Conservation (phyloP, 2,797 vertebrate genomes). For the Intellagama lesueurii region DNA sequence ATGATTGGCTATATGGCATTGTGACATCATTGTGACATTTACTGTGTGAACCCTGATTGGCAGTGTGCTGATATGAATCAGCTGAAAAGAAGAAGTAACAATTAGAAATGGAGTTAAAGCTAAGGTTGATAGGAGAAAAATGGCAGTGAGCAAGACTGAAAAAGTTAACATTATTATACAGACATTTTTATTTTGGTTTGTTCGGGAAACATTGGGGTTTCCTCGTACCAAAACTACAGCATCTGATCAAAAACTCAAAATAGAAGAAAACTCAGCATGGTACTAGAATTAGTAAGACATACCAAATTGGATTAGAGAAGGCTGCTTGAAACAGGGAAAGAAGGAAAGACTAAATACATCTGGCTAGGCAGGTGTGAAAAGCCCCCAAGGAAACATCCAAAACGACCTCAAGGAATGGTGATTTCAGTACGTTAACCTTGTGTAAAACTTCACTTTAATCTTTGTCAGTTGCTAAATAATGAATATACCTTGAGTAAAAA, state of each 20-base stretch:
- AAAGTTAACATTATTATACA: too few relatives aligned
- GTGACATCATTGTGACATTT: not conserved
- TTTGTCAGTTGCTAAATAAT: conserved; percentile 49
- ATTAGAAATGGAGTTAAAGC: not conserved
- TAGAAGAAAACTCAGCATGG: not conserved
- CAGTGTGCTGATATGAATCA: not conserved
- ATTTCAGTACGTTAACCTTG: conserved; percentile 31
- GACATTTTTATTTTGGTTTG: not conserved
- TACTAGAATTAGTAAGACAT: not conserved
- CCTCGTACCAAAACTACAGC: not conserved
- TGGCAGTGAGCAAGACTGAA: not conserved
- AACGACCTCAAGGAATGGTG: not conserved
- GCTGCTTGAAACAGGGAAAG: not conserved
- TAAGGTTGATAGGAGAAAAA: not conserved
- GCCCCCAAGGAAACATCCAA: conserved; percentile 21
- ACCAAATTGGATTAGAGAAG: not conserved
- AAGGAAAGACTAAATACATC: not conserved
- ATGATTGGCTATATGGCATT: not conserved
- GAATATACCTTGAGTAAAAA: conserved; percentile 18
- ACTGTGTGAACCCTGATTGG: not conserved
- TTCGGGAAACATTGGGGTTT: not conserved
- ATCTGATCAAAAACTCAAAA: not conserved
- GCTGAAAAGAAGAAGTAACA: not conserved
- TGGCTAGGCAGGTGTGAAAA: conserved; percentile 20
- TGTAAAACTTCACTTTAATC: conserved; percentile 42